Evolutionary conservation across 1,140 invertebrate genomes (phyloP).

Genomic region (Drosophila ercepeae): DNA sequence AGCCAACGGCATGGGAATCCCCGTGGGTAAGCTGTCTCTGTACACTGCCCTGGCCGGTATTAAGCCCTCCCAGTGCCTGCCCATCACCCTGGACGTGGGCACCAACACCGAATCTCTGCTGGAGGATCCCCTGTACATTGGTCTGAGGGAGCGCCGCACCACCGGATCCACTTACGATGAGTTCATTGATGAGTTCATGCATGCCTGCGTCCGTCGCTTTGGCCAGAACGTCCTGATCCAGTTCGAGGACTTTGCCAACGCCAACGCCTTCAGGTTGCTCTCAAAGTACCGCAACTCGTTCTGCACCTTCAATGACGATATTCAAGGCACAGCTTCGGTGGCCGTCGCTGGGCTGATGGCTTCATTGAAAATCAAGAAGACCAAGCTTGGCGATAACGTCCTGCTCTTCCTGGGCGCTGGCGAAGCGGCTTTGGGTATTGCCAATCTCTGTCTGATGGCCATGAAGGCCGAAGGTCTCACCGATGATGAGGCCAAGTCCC

Average conservation of each 20-base stretch:
- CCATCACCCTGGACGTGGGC: constrained; percentile 97
- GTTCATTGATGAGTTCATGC: constrained; percentile 99
- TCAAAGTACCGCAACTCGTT: constrained; percentile 94
- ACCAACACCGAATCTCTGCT: constrained; percentile 94
- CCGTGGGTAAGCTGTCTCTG: constrained; percentile 96
- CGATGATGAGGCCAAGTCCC: constrained; percentile 63
- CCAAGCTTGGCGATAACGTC: constrained; percentile 91
- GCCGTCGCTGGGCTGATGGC: constrained; percentile 96
- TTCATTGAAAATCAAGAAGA: constrained; percentile 92
- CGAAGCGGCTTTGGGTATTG: constrained; percentile 95
- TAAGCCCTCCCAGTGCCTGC: constrained; percentile 95
- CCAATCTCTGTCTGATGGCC: constrained; percentile 93
- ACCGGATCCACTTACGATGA: constrained; percentile 95
- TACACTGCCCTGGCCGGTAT: constrained; percentile 98
- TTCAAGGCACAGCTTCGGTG: constrained; percentile 97
- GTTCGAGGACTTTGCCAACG: constrained; percentile 98
- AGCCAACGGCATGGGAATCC: constrained; percentile 98
- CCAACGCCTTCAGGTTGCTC: constrained; percentile 96
- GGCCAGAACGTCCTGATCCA: constrained; percentile 93
- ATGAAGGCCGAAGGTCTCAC: constrained; percentile 93
- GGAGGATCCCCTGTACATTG: constrained; percentile 97
- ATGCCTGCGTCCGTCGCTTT: constrained; percentile 94
- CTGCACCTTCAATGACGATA: constrained; percentile 99
- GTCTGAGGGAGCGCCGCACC: constrained; percentile 93
- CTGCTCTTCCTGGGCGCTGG: constrained; percentile 98